Evolutionary conservation across 2,797 vertebrate species (phyloP), one percentile per base, ranked within the genome.

Genomic region (Emys orbicularis): DNA sequence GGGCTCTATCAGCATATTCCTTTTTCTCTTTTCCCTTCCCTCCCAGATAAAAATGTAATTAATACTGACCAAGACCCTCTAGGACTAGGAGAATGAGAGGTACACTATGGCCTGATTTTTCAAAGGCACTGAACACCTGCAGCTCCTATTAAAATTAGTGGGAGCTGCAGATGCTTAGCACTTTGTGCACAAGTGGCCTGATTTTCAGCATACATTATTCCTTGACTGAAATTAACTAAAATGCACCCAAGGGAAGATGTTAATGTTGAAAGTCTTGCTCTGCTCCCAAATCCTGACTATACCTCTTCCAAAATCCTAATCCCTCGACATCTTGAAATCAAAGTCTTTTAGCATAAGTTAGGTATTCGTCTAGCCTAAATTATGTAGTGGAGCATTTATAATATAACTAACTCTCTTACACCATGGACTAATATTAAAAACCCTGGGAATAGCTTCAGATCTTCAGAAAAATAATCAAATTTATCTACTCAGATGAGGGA

Each of bases 1-100:
- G n/a, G 61, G 19, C 34, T 1, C 47, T 49, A 10, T 0, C 27
- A 31, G 27, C 56, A 27, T 41, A 0, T 8, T 89, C 81, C 74
- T 59, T 85, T 82, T n/a, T 61, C 88, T 34, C 37, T 79, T 59
- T 10, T 0, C 16, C 52, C 41, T 2, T 9, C 47, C 68, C n/a
- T 12, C 57, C 53, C 8, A 1, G 23, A 2, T 3, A 7, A 2
- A 81, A 44, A 8, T 34, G 41, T 81, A 44, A 61, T 34, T 5
- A 1, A 1, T 0, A 34, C 57, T 34, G 44, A 19, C 81, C 1
- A 1, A 29, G 72, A 5, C 12, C 84, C 31, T 29, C 0, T 2
- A 1, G 49, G 41, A 3, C 0, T 1, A 0, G 0, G 21, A 56
- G 49, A 65, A 1, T 1, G 8, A 41, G 13, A 10, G 81, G 49